phyloP scores from a whole-genome alignment of 2,797 vertebrate genomes.

The Gymnoscopelus microlampas region DNA sequence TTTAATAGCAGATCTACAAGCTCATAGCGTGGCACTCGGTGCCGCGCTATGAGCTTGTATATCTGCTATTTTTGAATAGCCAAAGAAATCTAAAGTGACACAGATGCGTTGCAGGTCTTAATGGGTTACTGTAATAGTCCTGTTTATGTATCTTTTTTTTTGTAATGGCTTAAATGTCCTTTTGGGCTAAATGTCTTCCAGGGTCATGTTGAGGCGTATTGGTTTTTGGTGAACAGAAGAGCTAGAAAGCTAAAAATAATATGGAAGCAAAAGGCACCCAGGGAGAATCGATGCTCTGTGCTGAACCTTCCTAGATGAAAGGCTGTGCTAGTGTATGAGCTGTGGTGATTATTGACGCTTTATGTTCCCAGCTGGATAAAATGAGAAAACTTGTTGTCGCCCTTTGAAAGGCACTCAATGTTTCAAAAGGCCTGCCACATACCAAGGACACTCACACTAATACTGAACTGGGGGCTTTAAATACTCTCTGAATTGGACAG shows the following conservation, averaged over 20 bases:
- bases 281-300: conserved; percentile 69
- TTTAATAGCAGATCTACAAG: too few relatives aligned
- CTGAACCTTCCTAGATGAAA: conserved; percentile 59
- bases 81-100: too few relatives aligned
- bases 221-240: conserved; percentile 54
- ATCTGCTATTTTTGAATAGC: too few relatives aligned
- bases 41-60: too few relatives aligned
- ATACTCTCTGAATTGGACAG: conserved; percentile 14
- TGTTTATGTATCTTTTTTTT: background rate
- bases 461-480: conserved; percentile 11
- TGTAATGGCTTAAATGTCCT: conserved; percentile 27
- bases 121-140: too few relatives aligned
- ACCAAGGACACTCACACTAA: conserved; percentile 5
- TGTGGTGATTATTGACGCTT: conserved; percentile 58
- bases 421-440: conserved; percentile 12
- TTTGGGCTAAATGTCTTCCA: conserved; percentile 41
- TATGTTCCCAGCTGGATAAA: conserved; percentile 27
- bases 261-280: conserved; percentile 55
- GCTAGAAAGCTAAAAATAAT: conserved; percentile 75
- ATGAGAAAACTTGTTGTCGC: conserved; percentile 12
- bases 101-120: too few relatives aligned
- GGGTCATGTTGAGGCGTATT: conserved; percentile 8
- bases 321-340: conserved; percentile 36
- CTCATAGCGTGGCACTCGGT: too few relatives aligned
- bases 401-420: background rate